Evolutionary conservation across 2,888 invertebrate genomes (phyloP), one percentile per base, ranked within the genome.

Genomic region (Andrena dorsata): DNA sequence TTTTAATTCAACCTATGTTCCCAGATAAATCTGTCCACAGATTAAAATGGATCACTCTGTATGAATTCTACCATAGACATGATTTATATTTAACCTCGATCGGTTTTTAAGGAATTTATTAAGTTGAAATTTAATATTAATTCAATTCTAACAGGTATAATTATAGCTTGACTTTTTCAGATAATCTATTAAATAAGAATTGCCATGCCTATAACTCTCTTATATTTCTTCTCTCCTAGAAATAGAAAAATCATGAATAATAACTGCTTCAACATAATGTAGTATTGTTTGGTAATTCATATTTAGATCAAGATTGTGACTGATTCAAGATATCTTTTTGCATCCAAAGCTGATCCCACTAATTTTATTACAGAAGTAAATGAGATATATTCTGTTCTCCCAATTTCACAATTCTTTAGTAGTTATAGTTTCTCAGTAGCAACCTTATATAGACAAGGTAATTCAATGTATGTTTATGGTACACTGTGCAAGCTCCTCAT

Each of bases 271-370:
- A 88, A 86, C 70, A 86, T 86, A 83, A 87, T 85, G 60, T 73
- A 84, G 86, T 79, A 90, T 86, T 90, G 74, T 88, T 89, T 91
- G 91, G 90, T 91, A 91, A 92, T 92, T 92, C 90, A 82, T 92
- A 91, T 92, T 92, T 93, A 91, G 80, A 82, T 69, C 60, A 71
- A 73, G 72, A 61, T 66, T 49, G 60, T 78, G 41, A 72, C 20
- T 53, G 66, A 81, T 71, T 84, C 69, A 77, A 86, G 83, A 81
- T 88, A 86, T 87, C 85, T 86, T 84, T 66, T 51, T 4, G 20
- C 26, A 58, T 80, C 70, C 76, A 80, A 77, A 70, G 70, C 41
- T 78, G 49, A 30, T 35, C 26, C 1, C 10, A 10, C 30, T 65
- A 30, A 23, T 76, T 41, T 64, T 28, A 80, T 61, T 63, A 35